Base-by-base conservation (phyloP, 2,113 vertebrate genomes). In the Australoheros scitulus region DNA sequence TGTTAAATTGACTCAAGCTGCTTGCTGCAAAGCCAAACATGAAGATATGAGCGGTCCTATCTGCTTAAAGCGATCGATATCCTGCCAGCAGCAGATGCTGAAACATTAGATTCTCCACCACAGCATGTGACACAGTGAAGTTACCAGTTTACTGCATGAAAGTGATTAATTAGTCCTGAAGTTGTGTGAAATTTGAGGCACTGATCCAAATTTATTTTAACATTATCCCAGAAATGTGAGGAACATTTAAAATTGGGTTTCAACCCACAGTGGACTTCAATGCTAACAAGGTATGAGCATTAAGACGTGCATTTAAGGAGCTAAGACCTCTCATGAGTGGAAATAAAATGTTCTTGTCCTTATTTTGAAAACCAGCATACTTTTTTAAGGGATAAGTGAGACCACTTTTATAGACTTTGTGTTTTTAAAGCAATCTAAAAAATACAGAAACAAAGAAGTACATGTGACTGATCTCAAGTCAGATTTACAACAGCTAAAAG, bases 241-340 rank as follows among this genome's bases (percentile, higher is more conserved):
- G 3, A 18, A 47, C 26, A 68, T 29, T 2, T 29, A 68, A 68
- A 68, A 47, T 0, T 47, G 41, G 41, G 41, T 50, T 68, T 47
- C 38, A 26, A 41, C 0, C 22, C 0, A 70, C 15, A 20, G 50
- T 29, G 47, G 26, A 26, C 8, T 47, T 8, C 47, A 68, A 14
- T 26, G 0, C 1, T 50, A 29, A 26, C 5, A 47, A 68, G 41
- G 0, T 50, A 0, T 50, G 18, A 68, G 64, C 0, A 4, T 47
- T 50, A 68, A 47, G 17, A 24, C 41, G 47, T 47, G 14, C 14
- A 68, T 68, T 47, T 18, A 0, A 26, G 47, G 47, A 18, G 17
- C 14, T 1, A 68, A 47, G 5, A 50, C 18, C 1, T 1, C 63
- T 68, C 38, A 3, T 3, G 11, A 41, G 38, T 41, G 38, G 11